Base-by-base conservation (phyloP, 2,797 vertebrate species). In the Falco cherrug region DNA sequence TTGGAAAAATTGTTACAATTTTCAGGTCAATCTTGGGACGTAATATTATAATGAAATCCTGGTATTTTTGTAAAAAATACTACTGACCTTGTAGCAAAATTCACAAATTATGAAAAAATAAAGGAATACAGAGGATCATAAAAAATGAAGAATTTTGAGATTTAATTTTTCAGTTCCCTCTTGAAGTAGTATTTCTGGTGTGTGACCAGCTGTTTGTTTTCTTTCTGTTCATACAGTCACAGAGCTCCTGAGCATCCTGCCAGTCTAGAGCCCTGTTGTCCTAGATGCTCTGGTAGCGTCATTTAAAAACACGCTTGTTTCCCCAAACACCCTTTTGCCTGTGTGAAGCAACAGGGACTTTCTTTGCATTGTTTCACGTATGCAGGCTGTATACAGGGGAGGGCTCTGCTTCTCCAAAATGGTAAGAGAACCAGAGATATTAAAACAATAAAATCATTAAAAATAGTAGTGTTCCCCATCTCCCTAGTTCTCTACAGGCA, bases 301-400 rank as follows among this genome's bases (percentile, higher is more conserved):
- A 0, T 26, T 41, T 64, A 11, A 53, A 69, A 68, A 1, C 7
- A 5, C 1, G 1, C 18, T 18, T 33, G 0, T 22, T 45, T 39
- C 12, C n/a, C 29, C 41, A 88, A 54, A 76, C 37, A 37, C 35
- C 8, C 43, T 59, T 79, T 63, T 37, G 2, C 53, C 37, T 26
- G 9, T 59, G 28, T 8, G 65, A 54, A 84, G 6, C 0, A 1
- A 16, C 24, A 33, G 33, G 48, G 2, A 6, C 2, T 59, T 71
- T 47, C n/a, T 54, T 33, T 63, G 11, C 9, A 18, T 35, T 41
- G 7, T 65, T 84, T 61, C 41, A 11, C 7, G 6, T 39, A 9
- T 20, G 10, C 5, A 45, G 51, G 8, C 16, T 67, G 15, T 22
- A 13, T 11, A 31, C 12, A 60, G 33, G 2, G 28, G 15, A 73